Percentiles rank a stretch among this genome's conserved stretches.
phyloP scores from a whole-genome alignment of 2,113 vertebrate species.

The Aspidoscelis tigris region DNA sequence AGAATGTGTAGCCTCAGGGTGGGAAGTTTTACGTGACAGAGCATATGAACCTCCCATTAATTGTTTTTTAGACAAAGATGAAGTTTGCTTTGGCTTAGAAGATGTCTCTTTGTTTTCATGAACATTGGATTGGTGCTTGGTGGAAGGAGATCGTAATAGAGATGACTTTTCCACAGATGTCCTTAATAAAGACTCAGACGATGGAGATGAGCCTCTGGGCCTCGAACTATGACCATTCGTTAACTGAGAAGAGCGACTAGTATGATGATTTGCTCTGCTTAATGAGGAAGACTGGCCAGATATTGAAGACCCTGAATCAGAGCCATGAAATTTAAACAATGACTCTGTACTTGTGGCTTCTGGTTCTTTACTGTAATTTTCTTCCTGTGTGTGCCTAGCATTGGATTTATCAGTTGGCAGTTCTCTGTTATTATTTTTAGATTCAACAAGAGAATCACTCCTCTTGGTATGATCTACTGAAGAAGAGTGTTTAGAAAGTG shows the following conservation, averaged over 20 bases:
- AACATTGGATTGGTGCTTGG: slow-evolving; percentile 48
- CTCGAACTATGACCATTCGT: slow-evolving; percentile 49
- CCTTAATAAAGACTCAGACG: slow-evolving; percentile 40
- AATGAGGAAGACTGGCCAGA: slow-evolving; percentile 10
- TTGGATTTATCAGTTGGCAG: slow-evolving; percentile 34
- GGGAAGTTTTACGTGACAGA: slow-evolving; percentile 40
- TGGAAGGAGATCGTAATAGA: slow-evolving; percentile 53
- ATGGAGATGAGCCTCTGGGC: slow-evolving; percentile 49
- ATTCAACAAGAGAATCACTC: slow-evolving; percentile 54
- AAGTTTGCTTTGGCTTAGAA: slow-evolving; percentile 37
- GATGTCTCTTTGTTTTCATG: slow-evolving; percentile 6
- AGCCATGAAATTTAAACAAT: neutral
- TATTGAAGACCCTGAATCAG: slow-evolving; percentile 12
- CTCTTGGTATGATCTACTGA: slow-evolving; percentile 58
- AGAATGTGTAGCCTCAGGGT: slow-evolving; percentile 22
- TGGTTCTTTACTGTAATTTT: slow-evolving; percentile 34
- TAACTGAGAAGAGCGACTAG: slow-evolving; percentile 53
- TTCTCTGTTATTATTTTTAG: slow-evolving; percentile 47
- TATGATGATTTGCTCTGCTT: slow-evolving; percentile 1
- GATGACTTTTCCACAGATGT: slow-evolving; percentile 63
- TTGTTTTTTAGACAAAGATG: slow-evolving; percentile 55
- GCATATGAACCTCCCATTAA: slow-evolving; percentile 9
- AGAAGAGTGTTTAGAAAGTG: slow-evolving; percentile 66
- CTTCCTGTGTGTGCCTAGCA: slow-evolving; percentile 14
- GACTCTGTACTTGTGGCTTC: slow-evolving; percentile 13